Percentiles rank a stretch among this genome's conserved stretches.
Conservation (phyloP, 2,797 vertebrate species). For the Rhadinocentrus ornatus region DNA sequence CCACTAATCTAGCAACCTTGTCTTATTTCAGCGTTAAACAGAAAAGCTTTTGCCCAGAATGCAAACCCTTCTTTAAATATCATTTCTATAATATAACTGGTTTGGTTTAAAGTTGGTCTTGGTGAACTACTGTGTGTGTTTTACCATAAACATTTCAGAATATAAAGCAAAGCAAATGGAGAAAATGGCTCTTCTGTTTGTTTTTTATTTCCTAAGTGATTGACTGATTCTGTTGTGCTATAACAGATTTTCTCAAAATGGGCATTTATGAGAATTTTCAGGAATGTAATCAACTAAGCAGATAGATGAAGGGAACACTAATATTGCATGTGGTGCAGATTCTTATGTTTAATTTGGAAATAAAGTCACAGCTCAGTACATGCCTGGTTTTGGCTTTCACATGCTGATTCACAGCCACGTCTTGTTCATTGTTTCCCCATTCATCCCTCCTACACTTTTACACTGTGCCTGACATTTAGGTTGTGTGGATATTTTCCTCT, state of each 20-base stretch:
- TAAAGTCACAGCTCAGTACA: background rate
- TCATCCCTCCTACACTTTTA: conserved; percentile 2
- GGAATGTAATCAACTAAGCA: background rate
- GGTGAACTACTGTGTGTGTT: background rate
- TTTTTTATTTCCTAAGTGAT: background rate
- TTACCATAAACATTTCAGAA: background rate
- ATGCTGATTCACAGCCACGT: background rate
- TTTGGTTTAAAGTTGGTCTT: background rate
- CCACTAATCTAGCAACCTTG: background rate
- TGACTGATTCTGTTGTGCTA: background rate
- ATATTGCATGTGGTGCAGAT: background rate
- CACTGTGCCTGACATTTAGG: conserved; percentile 9
- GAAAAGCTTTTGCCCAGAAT: background rate
- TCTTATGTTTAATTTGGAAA: background rate
- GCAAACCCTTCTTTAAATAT: background rate
- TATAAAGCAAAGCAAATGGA: background rate
- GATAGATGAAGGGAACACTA: background rate
- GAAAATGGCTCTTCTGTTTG: background rate
- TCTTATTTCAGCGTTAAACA: background rate
- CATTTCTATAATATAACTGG: background rate
- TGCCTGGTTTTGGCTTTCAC: background rate
- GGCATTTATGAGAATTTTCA: background rate
- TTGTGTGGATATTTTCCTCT: background rate
- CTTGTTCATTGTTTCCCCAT: background rate
- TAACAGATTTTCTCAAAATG: background rate